Conservation (phyloP, 2,888 invertebrate genomes). For the Trimorus sp. region DNA sequence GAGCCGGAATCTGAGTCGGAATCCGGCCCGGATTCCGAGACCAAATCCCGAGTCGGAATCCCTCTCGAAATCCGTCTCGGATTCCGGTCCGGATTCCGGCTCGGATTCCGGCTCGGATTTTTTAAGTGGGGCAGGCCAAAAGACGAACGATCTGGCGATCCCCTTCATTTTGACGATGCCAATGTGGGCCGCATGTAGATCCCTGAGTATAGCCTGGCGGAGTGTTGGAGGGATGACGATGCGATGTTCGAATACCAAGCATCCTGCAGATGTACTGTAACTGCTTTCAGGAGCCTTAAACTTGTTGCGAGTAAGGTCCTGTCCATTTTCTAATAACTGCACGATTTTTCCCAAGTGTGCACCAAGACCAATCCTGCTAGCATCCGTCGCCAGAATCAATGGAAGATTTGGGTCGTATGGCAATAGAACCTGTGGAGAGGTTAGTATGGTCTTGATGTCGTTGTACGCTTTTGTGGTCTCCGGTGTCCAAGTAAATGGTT, state of each 20-base stretch:
- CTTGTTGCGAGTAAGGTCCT: conserved; percentile 1
- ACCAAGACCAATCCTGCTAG: not conserved
- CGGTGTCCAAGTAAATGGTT: not conserved
- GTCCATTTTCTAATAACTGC: conserved; percentile 12
- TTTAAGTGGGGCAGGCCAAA: no score
- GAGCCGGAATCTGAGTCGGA: no score
- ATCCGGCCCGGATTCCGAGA: no score
- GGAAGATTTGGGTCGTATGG: conserved; percentile 1
- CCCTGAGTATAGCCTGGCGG: conserved; percentile 10
- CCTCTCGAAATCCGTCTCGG: no score
- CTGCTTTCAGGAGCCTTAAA: conserved; percentile 13
- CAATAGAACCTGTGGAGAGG: not conserved
- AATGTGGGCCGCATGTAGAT: conserved; percentile 26
- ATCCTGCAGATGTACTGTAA: not conserved
- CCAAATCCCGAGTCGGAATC: no score
- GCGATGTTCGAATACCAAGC: conserved; percentile 26
- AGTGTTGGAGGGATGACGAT: conserved; percentile 13
- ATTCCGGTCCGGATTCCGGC: no score
- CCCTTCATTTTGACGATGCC: conserved; percentile 45
- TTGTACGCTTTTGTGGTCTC: not conserved
- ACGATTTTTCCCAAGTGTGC: conserved; percentile 32
- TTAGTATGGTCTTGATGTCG: not conserved
- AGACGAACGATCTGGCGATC: conserved; percentile 18
- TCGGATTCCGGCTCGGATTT: no score
- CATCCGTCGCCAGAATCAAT: conserved; percentile 5